These are phyloP conservation scores for Chondrosia reniformis DNA, from an alignment of 37 sponge, comb jelly and placozoan species.

Conservation along the genomic window DNA sequence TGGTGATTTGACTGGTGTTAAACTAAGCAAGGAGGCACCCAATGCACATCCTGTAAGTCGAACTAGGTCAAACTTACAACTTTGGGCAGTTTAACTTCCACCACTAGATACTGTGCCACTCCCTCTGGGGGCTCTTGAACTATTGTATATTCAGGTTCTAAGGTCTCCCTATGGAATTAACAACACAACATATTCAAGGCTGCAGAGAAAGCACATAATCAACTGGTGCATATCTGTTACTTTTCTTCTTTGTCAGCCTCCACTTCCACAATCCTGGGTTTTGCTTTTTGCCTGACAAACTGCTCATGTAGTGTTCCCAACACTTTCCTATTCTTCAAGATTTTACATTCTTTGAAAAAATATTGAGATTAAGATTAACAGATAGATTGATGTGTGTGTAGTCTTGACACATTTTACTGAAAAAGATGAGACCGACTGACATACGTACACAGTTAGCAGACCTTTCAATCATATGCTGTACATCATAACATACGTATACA, in stretches of 20 bases:
- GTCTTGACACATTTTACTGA: too few relatives aligned
- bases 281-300: conserved; percentile 59
- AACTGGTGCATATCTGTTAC: not conserved
- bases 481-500: too few relatives aligned
- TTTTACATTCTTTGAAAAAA: conserved; percentile 54
- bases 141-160: conserved; percentile 73
- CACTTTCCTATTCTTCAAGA: conserved; percentile 73
- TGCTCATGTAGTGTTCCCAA: conserved; percentile 80
- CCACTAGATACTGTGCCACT: conserved; percentile 70
- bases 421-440: too few relatives aligned
- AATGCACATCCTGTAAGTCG: not conserved
- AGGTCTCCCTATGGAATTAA: not conserved
- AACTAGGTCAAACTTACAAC: conserved; percentile 47
- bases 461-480: too few relatives aligned
- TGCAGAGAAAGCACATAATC: not conserved
- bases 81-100: conserved; percentile 82
- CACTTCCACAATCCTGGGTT: conserved; percentile 84
- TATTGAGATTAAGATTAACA: too few relatives aligned
- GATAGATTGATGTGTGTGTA: too few relatives aligned
- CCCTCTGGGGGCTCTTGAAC: conserved; percentile 77
- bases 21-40: not conserved
- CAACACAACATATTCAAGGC: not conserved
- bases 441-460: too few relatives aligned
- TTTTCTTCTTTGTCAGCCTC: conserved; percentile 7
- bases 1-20: too few relatives aligned